A percentile compares a stretch with the other conserved stretches of the same genome.
These are phyloP conservation scores for Andrena fulva DNA, from an alignment of 2,888 invertebrate species.

Conservation along the genomic window DNA sequence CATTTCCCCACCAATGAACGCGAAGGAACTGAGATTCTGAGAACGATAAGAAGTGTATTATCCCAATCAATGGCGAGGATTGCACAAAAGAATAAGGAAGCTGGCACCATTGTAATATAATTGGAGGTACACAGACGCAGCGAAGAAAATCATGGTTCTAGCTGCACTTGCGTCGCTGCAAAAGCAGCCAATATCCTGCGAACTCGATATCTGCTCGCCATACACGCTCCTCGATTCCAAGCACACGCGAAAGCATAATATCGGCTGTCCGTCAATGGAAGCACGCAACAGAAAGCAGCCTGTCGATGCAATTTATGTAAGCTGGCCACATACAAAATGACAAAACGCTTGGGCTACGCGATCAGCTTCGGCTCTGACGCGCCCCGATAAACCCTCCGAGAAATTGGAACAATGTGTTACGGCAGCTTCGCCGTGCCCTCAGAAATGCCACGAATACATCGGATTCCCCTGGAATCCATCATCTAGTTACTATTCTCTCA, in stretches of 20 bases:
- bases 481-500: background rate
- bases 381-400: constrained; percentile 23
- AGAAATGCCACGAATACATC: constrained; percentile 9
- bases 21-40: no score
- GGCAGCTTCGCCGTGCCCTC: background rate
- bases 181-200: background rate
- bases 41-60: background rate
- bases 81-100: background rate
- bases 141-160: background rate
- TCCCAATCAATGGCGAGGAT: background rate
- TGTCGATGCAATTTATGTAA: constrained; percentile 42
- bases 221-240: constrained; percentile 27
- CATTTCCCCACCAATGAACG: no score
- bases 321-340: constrained; percentile 23
- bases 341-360: constrained; percentile 24
- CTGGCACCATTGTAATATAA: background rate
- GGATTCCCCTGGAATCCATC: background rate
- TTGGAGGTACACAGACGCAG: background rate
- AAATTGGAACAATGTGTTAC: constrained; percentile 34
- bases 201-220: constrained; percentile 21
- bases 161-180: background rate
- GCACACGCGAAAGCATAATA: constrained; percentile 29
- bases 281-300: constrained; percentile 30
- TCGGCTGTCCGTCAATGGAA: constrained; percentile 46
- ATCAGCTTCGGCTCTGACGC: constrained; percentile 24